phyloP scores from a whole-genome alignment of 2,888 invertebrate genomes.

The Drosophila vallismaia region DNA sequence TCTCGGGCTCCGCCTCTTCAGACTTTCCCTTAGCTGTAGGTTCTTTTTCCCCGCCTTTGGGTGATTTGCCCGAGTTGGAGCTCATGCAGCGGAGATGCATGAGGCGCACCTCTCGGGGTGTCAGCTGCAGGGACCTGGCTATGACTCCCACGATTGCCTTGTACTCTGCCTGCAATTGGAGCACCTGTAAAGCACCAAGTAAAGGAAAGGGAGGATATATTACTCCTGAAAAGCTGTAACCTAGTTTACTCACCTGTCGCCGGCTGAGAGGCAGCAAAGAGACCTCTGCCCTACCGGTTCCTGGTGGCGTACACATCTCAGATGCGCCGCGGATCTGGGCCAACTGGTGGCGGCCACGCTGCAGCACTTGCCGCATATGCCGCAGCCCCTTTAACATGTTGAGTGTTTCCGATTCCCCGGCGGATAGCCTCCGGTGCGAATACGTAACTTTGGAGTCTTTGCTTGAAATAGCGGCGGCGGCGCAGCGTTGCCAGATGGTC shows the following conservation, averaged over 20 bases:
- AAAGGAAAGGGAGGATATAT: background rate
- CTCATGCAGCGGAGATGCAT: slow-evolving; percentile 65
- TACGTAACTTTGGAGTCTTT: slow-evolving; percentile 65
- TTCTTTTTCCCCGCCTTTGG: slow-evolving; percentile 11
- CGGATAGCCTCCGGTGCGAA: slow-evolving; percentile 48
- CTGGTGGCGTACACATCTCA: slow-evolving; percentile 5
- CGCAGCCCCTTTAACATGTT: slow-evolving; percentile 73
- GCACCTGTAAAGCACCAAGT: slow-evolving; percentile 54
- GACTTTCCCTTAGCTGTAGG: slow-evolving; percentile 4
- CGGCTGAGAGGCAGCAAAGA: slow-evolving; percentile 47
- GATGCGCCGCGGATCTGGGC: slow-evolving; percentile 24
- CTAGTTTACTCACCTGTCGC: slow-evolving; percentile 60
- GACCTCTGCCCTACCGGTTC: slow-evolving; percentile 11
- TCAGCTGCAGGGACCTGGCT: slow-evolving; percentile 76
- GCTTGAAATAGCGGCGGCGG: slow-evolving; percentile 54
- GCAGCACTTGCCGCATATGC: slow-evolving; percentile 68
- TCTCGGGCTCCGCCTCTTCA: background rate
- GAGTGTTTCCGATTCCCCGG: slow-evolving; percentile 11
- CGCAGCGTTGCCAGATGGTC: slow-evolving; percentile 59
- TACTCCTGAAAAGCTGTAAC: background rate
- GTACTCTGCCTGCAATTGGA: slow-evolving; percentile 77
- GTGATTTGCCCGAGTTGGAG: slow-evolving; percentile 12
- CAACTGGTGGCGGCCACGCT: slow-evolving; percentile 61
- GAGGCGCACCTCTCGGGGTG: slow-evolving; percentile 68
- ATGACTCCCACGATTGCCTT: slow-evolving; percentile 78